Evolutionary conservation across 2,797 vertebrate species (phyloP).

Genomic region (Propithecus perrieri): DNA sequence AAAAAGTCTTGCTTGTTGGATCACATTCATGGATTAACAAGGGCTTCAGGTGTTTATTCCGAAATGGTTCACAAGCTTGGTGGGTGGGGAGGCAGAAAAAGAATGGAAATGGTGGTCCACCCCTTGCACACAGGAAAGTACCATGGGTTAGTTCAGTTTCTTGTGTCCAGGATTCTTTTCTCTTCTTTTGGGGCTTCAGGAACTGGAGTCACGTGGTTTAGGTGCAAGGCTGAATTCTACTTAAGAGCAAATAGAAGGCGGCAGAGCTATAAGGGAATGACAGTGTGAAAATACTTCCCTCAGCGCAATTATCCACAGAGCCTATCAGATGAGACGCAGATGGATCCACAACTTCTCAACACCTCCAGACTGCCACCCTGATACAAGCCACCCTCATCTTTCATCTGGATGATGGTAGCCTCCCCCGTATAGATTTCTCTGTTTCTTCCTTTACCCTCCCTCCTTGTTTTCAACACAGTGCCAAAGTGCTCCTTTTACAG

Average conservation of each 20-base stretch:
- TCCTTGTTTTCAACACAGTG: neutral
- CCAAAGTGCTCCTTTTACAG: neutral
- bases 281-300: neutral
- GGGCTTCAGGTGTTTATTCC: neutral
- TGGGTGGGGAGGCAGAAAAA: neutral
- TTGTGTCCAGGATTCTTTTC: neutral
- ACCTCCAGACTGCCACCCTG: neutral
- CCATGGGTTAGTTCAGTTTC: neutral
- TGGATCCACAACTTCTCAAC: too few species aligned
- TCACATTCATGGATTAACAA: neutral
- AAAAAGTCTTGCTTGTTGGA: neutral
- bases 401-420: neutral
- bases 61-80: neutral
- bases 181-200: neutral
- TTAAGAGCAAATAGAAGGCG: neutral
- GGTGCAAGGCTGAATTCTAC: neutral
- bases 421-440: too few species aligned
- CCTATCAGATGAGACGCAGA: neutral
- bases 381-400: neutral
- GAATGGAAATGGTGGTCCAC: neutral
- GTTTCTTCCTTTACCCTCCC: neutral
- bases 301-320: neutral
- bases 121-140: neutral
- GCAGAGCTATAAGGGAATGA: neutral
- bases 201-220: neutral